A percentile compares a stretch with the other conserved stretches of the same genome.
Evolutionary conservation across 2,888 invertebrate species (phyloP).

Genomic region (Xanthia icteritia): DNA sequence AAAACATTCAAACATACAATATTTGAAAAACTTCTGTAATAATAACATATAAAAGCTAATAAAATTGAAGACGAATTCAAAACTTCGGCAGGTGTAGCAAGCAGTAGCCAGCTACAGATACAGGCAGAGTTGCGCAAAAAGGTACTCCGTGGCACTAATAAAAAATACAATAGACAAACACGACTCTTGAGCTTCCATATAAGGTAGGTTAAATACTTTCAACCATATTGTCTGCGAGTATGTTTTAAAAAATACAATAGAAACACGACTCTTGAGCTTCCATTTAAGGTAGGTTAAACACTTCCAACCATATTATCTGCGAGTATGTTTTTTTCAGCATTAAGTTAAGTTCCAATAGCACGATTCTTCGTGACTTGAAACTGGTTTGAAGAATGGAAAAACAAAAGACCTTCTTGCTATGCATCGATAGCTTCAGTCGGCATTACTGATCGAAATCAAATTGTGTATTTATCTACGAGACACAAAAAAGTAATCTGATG

Average conservation of each 20-base stretch:
- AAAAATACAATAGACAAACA: background rate
- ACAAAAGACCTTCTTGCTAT: slow-evolving; percentile 13
- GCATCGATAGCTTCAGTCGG: background rate
- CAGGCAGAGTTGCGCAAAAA: too few relatives aligned
- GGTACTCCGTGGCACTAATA: background rate
- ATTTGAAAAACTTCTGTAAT: too few relatives aligned
- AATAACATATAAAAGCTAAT: too few relatives aligned
- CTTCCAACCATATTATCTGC: background rate
- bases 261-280: background rate
- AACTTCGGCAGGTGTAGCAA: too few relatives aligned
- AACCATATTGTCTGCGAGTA: background rate
- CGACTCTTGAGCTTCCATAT: background rate
- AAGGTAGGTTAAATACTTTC: slow-evolving; percentile 8
- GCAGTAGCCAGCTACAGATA: too few relatives aligned
- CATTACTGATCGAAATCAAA: background rate
- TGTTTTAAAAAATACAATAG: slow-evolving; percentile 4
- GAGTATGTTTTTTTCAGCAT: slow-evolving; percentile 1
- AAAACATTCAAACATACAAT: too few relatives aligned
- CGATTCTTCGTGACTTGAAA: slow-evolving; percentile 34
- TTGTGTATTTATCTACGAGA: background rate
- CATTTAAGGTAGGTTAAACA: slow-evolving; percentile 15
- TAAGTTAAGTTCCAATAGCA: slow-evolving; percentile 23
- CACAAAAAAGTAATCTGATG: background rate
- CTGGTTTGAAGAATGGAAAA: slow-evolving; percentile 34
- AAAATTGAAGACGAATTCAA: too few relatives aligned